A percentile compares a stretch with the other conserved stretches of the same genome.
phyloP scores from a whole-genome alignment of 2,888 invertebrate genomes.

The Tiliacea citrago region DNA sequence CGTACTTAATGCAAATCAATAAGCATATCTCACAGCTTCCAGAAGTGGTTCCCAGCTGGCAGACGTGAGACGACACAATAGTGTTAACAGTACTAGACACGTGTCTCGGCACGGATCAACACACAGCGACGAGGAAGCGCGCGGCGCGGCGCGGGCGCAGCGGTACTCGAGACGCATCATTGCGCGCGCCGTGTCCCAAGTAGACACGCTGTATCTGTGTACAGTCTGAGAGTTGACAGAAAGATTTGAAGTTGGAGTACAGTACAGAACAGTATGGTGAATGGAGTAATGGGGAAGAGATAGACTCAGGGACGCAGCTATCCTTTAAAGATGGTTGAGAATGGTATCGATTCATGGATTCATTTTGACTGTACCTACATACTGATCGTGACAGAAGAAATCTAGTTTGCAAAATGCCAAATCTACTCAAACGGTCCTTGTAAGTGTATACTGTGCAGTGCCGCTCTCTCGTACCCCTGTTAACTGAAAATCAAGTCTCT shows the following conservation, averaged over 20 bases:
- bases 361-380: too few species aligned
- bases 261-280: not conserved
- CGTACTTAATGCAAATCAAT: constrained; percentile 14
- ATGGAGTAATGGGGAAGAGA: not conserved
- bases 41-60: constrained; percentile 26
- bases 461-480: too few species aligned
- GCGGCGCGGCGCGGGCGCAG: constrained; percentile 28
- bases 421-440: too few species aligned
- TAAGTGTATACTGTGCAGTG: too few species aligned
- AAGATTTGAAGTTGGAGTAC: not conserved
- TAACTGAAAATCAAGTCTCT: too few species aligned
- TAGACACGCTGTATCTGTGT: constrained; percentile 47
- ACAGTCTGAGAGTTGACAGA: not conserved
- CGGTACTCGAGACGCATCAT: constrained; percentile 48
- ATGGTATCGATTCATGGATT: too few species aligned
- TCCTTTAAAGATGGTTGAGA: not conserved
- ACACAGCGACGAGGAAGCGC: constrained; percentile 37
- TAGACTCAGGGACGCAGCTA: not conserved
- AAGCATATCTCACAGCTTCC: constrained; percentile 49
- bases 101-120: constrained; percentile 30
- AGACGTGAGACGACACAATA: constrained; percentile 37
- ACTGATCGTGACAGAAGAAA: too few species aligned
- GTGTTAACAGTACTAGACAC: constrained; percentile 50
- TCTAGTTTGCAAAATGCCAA: too few species aligned
- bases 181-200: constrained; percentile 36